Conservation (phyloP, 2,888 invertebrate genomes). For the Spodoptera picta region DNA sequence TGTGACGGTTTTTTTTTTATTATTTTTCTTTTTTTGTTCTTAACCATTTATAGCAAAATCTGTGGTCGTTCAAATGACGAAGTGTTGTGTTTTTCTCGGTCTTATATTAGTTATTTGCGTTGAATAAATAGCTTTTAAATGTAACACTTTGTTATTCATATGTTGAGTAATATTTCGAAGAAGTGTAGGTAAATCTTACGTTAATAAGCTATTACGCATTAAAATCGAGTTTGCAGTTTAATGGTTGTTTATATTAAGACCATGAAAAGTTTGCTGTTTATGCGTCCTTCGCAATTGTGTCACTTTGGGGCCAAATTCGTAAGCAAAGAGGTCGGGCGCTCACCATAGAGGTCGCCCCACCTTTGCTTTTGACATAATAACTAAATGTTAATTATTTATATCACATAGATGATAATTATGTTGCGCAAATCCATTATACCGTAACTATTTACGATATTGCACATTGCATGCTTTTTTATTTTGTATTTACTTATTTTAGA, state of each 20-base stretch:
- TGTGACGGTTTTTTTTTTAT: background rate
- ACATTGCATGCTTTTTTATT: constrained; percentile 12
- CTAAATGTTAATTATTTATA: constrained; percentile 45
- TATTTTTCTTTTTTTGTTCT: background rate
- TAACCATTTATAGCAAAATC: background rate
- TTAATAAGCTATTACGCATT: background rate
- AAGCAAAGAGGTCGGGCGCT: constrained; percentile 17
- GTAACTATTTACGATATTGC: constrained; percentile 30
- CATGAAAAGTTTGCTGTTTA: no score
- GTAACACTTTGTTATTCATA: background rate
- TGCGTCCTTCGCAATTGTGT: no score
- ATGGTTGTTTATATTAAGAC: no score
- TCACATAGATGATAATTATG: constrained; percentile 34
- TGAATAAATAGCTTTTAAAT: background rate
- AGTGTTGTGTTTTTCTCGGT: constrained; percentile 1
- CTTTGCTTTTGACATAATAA: constrained; percentile 40
- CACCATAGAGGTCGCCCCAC: constrained; percentile 9
- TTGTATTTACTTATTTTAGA: constrained; percentile 1
- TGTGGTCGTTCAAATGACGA: no score
- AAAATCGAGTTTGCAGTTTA: background rate
- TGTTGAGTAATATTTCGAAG: background rate
- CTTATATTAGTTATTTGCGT: constrained; percentile 2
- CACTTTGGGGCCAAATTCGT: background rate
- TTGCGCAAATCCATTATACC: constrained; percentile 48
- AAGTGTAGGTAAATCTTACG: no score